phyloP scores from a whole-genome alignment of 2,797 vertebrate genomes.

The Lutjanus campechanus region DNA sequence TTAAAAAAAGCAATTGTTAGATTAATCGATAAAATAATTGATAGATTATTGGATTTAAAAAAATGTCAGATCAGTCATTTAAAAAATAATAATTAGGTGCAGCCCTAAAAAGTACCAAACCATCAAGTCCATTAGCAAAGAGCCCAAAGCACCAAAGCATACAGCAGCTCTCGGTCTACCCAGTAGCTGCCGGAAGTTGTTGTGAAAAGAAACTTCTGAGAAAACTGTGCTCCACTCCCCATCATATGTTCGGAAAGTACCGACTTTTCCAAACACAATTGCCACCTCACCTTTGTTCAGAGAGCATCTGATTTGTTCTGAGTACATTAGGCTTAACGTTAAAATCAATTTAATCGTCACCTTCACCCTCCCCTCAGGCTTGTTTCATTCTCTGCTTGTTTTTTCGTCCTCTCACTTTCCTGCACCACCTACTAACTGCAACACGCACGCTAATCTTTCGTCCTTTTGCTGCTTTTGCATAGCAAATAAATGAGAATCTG shows the following conservation, averaged over 20 bases:
- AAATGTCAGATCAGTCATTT: too few species aligned
- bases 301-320: neutral
- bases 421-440: constrained; percentile 29
- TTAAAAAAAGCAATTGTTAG: too few species aligned
- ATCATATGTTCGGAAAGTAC: constrained; percentile 7
- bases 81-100: too few species aligned
- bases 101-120: neutral
- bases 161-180: neutral
- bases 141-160: neutral
- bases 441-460: constrained; percentile 27
- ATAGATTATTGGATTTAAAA: too few species aligned
- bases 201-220: constrained; percentile 17
- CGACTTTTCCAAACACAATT: constrained; percentile 16
- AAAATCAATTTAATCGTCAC: constrained; percentile 11
- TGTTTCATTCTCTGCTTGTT: constrained; percentile 3
- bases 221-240: neutral
- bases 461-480: constrained; percentile 66
- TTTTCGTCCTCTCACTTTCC: constrained; percentile 41
- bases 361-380: neutral
- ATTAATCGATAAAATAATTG: too few species aligned
- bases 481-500: constrained; percentile 69
- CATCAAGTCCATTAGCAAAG: constrained; percentile 13
- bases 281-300: neutral
- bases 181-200: constrained; percentile 5
- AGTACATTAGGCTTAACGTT: neutral